Evolutionary conservation across 2,113 vertebrate genomes (phyloP).

Genomic region (Fregetta grallaria): DNA sequence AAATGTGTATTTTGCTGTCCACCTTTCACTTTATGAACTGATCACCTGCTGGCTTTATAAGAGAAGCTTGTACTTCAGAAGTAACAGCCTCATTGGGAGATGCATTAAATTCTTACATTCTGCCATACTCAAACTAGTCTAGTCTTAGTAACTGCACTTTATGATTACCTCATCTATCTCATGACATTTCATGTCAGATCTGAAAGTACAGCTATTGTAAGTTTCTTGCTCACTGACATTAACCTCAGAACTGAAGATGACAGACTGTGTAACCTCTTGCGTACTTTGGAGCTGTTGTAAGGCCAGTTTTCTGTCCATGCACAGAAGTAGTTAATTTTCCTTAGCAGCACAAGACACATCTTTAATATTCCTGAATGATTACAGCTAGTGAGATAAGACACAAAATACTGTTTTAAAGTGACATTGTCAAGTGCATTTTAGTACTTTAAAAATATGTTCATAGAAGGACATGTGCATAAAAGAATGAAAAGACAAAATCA

Average conservation of each 20-base stretch:
- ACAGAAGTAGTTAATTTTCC: neutral
- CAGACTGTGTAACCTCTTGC: constrained; percentile 20
- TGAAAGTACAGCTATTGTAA: constrained; percentile 33
- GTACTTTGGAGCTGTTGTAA: neutral
- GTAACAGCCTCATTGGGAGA: neutral
- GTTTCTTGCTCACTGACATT: constrained; percentile 20
- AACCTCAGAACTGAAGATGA: constrained; percentile 35
- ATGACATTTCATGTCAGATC: constrained; percentile 50
- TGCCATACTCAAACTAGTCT: neutral
- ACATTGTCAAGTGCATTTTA: constrained; percentile 32
- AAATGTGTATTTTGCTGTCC: neutral
- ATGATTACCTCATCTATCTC: constrained; percentile 55
- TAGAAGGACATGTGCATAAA: neutral
- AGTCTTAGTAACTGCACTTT: constrained; percentile 23
- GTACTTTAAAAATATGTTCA: constrained; percentile 17
- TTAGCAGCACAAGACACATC: neutral
- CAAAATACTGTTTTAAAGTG: constrained; percentile 26
- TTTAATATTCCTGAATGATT: constrained; percentile 54
- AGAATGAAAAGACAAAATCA: constrained; percentile 20
- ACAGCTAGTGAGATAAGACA: constrained; percentile 24
- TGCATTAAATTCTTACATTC: constrained; percentile 23
- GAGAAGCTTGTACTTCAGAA: neutral
- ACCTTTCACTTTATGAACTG: neutral
- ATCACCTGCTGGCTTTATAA: neutral
- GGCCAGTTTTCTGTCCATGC: neutral